Evolutionary conservation across 92 coral and sea anemone species (phyloP).

Genomic region (Siderastrea radians): DNA sequence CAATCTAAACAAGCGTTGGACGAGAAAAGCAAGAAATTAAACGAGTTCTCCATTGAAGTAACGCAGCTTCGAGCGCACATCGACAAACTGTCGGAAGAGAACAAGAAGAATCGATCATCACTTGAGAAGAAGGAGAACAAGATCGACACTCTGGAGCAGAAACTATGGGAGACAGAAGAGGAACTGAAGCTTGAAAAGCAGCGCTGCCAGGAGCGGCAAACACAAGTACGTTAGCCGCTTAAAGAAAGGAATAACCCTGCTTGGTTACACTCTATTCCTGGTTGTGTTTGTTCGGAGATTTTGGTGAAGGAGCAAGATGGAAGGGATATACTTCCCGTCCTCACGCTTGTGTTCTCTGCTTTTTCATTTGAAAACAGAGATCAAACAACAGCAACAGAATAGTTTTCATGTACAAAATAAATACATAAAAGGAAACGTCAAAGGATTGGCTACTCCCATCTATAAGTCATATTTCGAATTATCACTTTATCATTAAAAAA

Average conservation of each 20-base stretch:
- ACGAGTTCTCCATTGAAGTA: constrained; percentile 62
- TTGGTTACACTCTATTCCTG: neutral
- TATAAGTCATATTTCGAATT: too few relatives aligned
- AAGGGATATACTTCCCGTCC: too few relatives aligned
- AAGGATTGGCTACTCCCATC: too few relatives aligned
- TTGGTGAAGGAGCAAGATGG: neutral
- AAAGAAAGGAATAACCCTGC: neutral
- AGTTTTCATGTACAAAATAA: too few relatives aligned
- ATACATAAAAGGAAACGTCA: too few relatives aligned
- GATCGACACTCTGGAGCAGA: constrained; percentile 71
- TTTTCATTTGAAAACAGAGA: too few relatives aligned
- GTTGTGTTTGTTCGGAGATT: neutral
- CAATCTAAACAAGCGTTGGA: constrained; percentile 40
- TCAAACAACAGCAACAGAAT: too few relatives aligned
- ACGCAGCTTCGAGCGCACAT: constrained; percentile 71
- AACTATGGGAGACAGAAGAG: constrained; percentile 18
- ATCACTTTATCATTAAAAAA: too few relatives aligned
- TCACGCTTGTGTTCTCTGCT: too few relatives aligned
- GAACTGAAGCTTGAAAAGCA: constrained; percentile 26
- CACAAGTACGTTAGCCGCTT: neutral
- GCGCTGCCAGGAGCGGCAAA: constrained; percentile 1
- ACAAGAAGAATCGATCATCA: constrained; percentile 54
- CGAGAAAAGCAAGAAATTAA: constrained; percentile 60
- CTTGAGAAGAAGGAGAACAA: constrained; percentile 67
- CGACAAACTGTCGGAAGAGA: constrained; percentile 69